A percentile compares a stretch with the other conserved stretches of the same genome.
phyloP scores from a whole-genome alignment of 2,797 vertebrate species.

The Crocodylus rhombifer region DNA sequence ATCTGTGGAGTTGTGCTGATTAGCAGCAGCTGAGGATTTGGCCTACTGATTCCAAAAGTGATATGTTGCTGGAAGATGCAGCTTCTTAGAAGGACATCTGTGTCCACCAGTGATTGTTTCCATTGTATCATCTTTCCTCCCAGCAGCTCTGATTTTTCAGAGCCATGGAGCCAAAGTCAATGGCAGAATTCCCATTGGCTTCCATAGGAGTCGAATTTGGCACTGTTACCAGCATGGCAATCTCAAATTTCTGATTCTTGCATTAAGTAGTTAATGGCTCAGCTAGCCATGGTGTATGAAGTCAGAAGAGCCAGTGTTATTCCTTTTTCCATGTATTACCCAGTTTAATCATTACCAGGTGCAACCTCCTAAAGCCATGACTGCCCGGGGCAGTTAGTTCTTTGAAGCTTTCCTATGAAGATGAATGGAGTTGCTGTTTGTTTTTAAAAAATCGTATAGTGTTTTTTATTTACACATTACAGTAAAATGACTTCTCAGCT shows the following conservation, averaged over 20 bases:
- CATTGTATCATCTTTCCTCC: neutral
- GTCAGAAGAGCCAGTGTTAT: neutral
- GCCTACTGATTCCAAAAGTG: neutral
- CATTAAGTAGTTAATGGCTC: conserved; percentile 5
- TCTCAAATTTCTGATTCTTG: neutral
- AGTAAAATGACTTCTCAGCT: neutral
- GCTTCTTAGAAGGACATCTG: neutral
- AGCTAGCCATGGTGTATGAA: neutral
- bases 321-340: neutral
- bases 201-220: neutral
- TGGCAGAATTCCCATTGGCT: neutral
- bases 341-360: neutral
- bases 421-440: neutral
- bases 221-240: neutral
- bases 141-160: neutral
- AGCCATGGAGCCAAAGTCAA: neutral
- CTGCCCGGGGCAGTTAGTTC: neutral
- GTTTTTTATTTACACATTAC: neutral
- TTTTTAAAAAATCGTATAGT: neutral
- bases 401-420: neutral
- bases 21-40: neutral
- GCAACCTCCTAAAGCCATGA: conserved; percentile 1
- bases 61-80: neutral
- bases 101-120: neutral
- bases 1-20: neutral